A percentile compares a stretch with the other conserved stretches of the same genome.
These are phyloP conservation scores for Eristalis pertinax DNA, from an alignment of 2,888 invertebrate species.

Conservation along the genomic window DNA sequence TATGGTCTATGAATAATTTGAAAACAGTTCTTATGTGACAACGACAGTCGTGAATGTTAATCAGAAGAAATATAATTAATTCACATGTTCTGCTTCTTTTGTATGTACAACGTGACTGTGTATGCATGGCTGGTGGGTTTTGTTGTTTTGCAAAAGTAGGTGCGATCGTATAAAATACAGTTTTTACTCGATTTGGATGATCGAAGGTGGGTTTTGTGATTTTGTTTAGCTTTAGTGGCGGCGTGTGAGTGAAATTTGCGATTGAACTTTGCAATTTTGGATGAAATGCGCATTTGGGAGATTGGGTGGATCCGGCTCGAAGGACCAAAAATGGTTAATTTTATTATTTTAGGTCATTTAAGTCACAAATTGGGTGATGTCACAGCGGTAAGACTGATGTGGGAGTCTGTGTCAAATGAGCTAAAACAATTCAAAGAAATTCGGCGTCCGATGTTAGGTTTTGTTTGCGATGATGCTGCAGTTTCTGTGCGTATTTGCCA, in stretches of 20 bases:
- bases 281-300: neutral
- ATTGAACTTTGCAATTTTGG: neutral
- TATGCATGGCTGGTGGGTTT: neutral
- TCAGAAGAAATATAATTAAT: neutral
- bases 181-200: neutral
- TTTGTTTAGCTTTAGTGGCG: neutral
- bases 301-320: neutral
- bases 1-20: constrained; percentile 2
- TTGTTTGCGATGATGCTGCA: no score
- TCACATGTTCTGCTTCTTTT: neutral
- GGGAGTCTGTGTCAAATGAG: no score
- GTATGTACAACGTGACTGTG: neutral
- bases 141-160: neutral
- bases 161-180: neutral
- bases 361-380: no score
- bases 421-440: no score
- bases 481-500: no score
- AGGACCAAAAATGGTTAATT: neutral
- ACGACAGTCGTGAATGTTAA: neutral
- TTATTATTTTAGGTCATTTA: neutral
- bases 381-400: no score
- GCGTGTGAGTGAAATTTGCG: neutral
- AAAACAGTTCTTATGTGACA: neutral
- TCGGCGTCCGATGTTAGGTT: no score
- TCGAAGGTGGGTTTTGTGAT: neutral